phyloP scores from a whole-genome alignment of 2,888 invertebrate genomes.

The Eupithecia pulchellata region DNA sequence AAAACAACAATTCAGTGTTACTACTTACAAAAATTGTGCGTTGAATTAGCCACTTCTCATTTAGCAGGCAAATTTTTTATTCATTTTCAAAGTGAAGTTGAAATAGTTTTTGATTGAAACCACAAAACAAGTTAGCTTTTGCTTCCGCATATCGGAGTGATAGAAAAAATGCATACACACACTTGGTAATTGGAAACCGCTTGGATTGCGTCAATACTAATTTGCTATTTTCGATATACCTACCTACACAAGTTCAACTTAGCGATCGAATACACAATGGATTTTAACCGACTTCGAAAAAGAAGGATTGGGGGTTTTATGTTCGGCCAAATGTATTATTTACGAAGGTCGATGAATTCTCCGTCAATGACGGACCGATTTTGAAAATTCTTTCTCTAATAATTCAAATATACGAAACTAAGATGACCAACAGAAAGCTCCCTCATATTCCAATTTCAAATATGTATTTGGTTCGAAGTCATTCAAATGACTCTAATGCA shows the following conservation, averaged over 20 bases:
- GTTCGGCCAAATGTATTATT: too few species aligned
- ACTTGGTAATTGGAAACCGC: conserved; percentile 43
- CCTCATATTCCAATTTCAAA: conserved; percentile 4
- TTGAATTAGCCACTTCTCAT: not conserved
- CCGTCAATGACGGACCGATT: too few species aligned
- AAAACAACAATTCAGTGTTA: not conserved
- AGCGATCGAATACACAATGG: not conserved
- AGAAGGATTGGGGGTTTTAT: too few species aligned
- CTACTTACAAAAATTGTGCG: not conserved
- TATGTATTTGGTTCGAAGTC: conserved; percentile 10
- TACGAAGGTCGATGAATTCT: too few species aligned
- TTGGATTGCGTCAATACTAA: conserved; percentile 36
- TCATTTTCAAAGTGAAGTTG: too few species aligned
- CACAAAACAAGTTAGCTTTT: conserved; percentile 15
- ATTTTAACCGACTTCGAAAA: too few species aligned
- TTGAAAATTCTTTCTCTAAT: too few species aligned
- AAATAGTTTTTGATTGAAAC: conserved; percentile 3
- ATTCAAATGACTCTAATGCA: conserved; percentile 21
- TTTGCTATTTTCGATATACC: conserved; percentile 21
- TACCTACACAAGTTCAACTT: not conserved
- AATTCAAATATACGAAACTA: too few species aligned
- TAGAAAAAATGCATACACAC: conserved; percentile 42
- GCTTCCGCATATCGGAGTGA: conserved; percentile 36
- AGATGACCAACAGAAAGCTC: too few species aligned
- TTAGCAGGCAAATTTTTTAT: not conserved